These are phyloP conservation scores for Heterohyrax brucei DNA, from an alignment of 2,797 vertebrate species.

Conservation along the genomic window DNA sequence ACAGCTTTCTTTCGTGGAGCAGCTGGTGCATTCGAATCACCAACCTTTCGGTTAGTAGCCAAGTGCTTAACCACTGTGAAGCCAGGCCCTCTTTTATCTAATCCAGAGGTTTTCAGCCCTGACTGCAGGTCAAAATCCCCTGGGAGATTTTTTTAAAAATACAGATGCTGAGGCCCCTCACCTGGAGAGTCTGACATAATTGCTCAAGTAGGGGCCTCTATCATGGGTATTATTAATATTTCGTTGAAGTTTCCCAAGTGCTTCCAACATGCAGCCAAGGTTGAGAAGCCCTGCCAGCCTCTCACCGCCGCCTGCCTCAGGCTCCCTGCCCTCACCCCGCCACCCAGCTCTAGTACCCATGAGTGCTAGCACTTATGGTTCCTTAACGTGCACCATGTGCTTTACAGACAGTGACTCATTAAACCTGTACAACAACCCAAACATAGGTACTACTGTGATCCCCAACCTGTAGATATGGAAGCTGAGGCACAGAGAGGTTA, in stretches of 20 bases:
- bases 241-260: neutral
- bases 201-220: too few species aligned
- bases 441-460: too few species aligned
- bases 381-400: rapidly evolving
- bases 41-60: too few species aligned
- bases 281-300: neutral
- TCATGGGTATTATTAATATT: too few species aligned
- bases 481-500: neutral
- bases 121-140: neutral
- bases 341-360: rapidly evolving
- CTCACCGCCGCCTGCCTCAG: neutral
- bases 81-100: neutral
- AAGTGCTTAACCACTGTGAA: too few species aligned
- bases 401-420: neutral
- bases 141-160: neutral
- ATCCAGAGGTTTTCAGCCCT: neutral
- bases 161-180: neutral
- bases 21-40: too few species aligned
- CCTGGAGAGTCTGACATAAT: neutral
- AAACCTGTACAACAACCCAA: neutral
- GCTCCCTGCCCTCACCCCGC: neutral
- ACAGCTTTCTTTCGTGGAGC: too few species aligned
- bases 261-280: neutral
- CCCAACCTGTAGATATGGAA: neutral
- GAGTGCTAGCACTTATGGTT: rapidly evolving